Evolutionary conservation across 2,888 invertebrate species (phyloP).

Genomic region (Xiphydria camelus): DNA sequence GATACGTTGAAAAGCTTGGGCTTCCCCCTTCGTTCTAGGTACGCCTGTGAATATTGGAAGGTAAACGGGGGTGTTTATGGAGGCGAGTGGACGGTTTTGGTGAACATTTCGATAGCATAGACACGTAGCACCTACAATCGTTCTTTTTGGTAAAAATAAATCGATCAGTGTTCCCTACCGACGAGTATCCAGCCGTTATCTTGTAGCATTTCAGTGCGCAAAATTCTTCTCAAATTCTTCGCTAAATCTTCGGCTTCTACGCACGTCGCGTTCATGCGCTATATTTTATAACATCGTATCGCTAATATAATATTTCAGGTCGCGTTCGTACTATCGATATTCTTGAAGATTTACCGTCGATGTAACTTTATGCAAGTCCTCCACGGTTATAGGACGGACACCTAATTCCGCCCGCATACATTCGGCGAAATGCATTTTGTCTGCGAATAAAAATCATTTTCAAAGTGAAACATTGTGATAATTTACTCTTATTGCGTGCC

Average conservation of each 20-base stretch:
- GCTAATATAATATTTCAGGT: background rate
- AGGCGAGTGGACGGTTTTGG: conserved; percentile 13
- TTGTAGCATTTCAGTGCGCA: conserved; percentile 47
- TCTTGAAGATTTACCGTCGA: conserved; percentile 4
- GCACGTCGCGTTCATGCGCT: conserved; percentile 10
- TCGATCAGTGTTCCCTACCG: conserved; percentile 34
- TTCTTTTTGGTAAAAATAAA: too few relatives aligned
- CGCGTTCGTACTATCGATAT: too few relatives aligned
- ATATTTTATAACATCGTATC: background rate
- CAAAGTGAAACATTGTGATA: background rate
- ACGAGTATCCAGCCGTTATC: conserved; percentile 54
- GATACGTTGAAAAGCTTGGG: conserved; percentile 53
- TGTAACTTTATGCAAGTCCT: conserved; percentile 3
- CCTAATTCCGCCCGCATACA: conserved; percentile 31
- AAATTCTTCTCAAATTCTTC: conserved; percentile 42
- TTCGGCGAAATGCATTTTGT: conserved; percentile 31
- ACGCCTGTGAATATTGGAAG: conserved; percentile 45
- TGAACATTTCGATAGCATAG: conserved; percentile 14
- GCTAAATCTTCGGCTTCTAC: conserved; percentile 38
- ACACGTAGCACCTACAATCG: conserved; percentile 8
- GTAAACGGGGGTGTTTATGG: too few relatives aligned
- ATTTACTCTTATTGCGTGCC: background rate
- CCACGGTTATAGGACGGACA: conserved; percentile 15
- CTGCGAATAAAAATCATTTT: conserved; percentile 18
- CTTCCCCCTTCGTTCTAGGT: conserved; percentile 58